phyloP scores from a whole-genome alignment of 2,797 vertebrate genomes.

The Sebastes elongatus region DNA sequence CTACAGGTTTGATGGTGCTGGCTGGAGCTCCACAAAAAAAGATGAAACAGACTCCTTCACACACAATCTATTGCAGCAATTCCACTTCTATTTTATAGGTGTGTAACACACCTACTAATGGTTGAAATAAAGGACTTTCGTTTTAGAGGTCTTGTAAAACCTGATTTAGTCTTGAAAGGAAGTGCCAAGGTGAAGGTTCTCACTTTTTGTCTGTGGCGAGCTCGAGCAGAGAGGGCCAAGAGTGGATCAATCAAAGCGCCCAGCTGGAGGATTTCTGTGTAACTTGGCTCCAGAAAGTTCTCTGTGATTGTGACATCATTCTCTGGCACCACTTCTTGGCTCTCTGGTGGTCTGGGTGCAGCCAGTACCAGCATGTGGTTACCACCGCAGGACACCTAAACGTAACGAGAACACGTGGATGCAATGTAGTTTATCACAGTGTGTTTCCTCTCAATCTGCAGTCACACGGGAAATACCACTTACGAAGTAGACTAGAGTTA shows the following conservation, averaged over 20 bases:
- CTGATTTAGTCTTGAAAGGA: background rate
- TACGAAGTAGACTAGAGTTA: background rate
- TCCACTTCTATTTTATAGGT: background rate
- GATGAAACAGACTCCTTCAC: background rate
- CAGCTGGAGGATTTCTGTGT: conserved; percentile 41
- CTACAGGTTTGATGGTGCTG: background rate
- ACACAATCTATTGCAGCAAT: background rate
- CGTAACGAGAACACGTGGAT: background rate
- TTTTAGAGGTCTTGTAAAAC: background rate
- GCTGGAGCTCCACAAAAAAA: background rate
- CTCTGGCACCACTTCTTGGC: conserved; percentile 46
- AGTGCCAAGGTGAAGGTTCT: background rate
- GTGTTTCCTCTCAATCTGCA: background rate
- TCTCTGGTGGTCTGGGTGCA: conserved; percentile 73
- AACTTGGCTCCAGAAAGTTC: conserved; percentile 40
- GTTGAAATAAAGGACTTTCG: background rate
- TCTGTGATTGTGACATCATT: conserved; percentile 56
- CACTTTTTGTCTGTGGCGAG: conserved; percentile 87
- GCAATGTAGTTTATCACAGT: background rate
- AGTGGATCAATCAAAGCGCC: conserved; percentile 51
- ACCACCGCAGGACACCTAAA: conserved; percentile 88
- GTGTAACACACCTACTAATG: background rate
- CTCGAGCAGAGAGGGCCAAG: conserved; percentile 78
- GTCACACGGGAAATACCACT: background rate
- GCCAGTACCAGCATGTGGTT: conserved; percentile 90